Conservation (phyloP, 2,888 invertebrate genomes). For the Isoperla grammatica region DNA sequence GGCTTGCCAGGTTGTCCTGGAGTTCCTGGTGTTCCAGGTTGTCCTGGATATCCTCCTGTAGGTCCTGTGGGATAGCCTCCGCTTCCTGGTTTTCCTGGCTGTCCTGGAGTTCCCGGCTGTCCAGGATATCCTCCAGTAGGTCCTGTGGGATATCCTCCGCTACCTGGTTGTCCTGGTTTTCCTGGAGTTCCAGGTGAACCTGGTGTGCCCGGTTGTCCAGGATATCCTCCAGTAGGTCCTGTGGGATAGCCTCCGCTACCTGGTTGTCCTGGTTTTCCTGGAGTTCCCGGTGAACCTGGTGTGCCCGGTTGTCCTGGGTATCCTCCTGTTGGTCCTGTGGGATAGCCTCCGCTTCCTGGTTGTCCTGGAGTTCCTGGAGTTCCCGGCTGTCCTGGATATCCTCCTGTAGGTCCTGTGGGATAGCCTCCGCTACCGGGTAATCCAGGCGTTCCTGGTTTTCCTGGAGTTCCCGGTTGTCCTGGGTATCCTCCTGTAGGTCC, state of each 20-base stretch:
- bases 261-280: no score
- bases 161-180: conserved; percentile 23
- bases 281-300: conserved; percentile 41
- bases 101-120: conserved; percentile 35
- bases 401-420: conserved; percentile 8
- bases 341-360: conserved; percentile 54
- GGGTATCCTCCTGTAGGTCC: conserved; percentile 28
- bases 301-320: conserved; percentile 36
- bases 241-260: conserved; percentile 34
- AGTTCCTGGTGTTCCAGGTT: no score
- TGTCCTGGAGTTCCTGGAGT: conserved; percentile 42
- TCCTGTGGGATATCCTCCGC: conserved; percentile 18
- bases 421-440: conserved; percentile 30
- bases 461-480: conserved; percentile 27
- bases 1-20: no score
- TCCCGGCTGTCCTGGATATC: no score
- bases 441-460: conserved; percentile 21
- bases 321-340: conserved; percentile 43
- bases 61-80: conserved; percentile 35
- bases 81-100: conserved; percentile 42
- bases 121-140: conserved; percentile 35
- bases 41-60: conserved; percentile 28
- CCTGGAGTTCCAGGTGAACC: conserved; percentile 38
- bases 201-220: conserved; percentile 33
- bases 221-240: conserved; percentile 7